phyloP scores from a whole-genome alignment of 2,888 invertebrate genomes.

The Aproaerema taeniolella region DNA sequence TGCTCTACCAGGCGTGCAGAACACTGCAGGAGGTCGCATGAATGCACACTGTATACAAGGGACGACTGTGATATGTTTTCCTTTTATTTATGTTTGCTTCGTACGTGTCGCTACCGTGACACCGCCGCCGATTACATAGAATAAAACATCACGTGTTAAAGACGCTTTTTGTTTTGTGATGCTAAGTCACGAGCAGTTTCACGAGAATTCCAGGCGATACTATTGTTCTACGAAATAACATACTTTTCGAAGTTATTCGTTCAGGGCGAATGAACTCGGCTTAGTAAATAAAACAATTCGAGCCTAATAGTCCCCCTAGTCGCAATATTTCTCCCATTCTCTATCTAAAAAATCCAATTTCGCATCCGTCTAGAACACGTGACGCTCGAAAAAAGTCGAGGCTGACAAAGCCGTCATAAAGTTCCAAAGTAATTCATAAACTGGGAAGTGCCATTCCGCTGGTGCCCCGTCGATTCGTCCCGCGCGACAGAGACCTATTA shows the following conservation, averaged over 20 bases:
- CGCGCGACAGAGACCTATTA: constrained; percentile 62
- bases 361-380: constrained; percentile 66
- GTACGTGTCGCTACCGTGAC: constrained; percentile 36
- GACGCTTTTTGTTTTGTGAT: constrained; percentile 18
- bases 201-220: constrained; percentile 7
- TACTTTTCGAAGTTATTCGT: constrained; percentile 6
- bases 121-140: constrained; percentile 25
- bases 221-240: constrained; percentile 6
- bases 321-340: constrained; percentile 41
- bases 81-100: constrained; percentile 53
- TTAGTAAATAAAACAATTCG: constrained; percentile 17
- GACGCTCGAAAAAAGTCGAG: constrained; percentile 57
- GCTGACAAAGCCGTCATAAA: constrained; percentile 65
- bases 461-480: constrained; percentile 38
- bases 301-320: constrained; percentile 31
- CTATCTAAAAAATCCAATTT: constrained; percentile 69
- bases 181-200: constrained; percentile 16
- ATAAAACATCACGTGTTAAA: constrained; percentile 21
- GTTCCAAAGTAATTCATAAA: constrained; percentile 67
- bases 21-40: constrained; percentile 52
- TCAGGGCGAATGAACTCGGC: constrained; percentile 10
- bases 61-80: constrained; percentile 51
- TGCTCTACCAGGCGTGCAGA: constrained; percentile 47
- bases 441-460: constrained; percentile 51
- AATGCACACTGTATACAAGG: constrained; percentile 53